Evolutionary conservation across 1,140 invertebrate species (phyloP), one percentile per base, ranked within the genome.

Genomic region (Melanaphis sacchari): DNA sequence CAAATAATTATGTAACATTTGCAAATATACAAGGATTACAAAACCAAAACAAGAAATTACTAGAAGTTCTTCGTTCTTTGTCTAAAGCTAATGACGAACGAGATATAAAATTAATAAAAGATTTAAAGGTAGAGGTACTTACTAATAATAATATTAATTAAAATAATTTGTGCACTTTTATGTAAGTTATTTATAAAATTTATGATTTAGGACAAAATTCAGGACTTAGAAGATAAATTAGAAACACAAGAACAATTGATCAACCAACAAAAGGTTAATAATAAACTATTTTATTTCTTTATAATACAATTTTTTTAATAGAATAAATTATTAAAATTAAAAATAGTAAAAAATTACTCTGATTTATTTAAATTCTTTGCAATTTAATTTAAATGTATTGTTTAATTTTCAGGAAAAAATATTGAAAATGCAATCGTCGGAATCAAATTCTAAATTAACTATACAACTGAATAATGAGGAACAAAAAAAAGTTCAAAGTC

Each of bases 1-100:
- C 91, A 40, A 93, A 93, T 9, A 84, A 93, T n/a, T 93, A 93
- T 93, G 91, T 93, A 6, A 93, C 91, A 52, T 93, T 93, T 93
- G 91, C 85, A 93, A 93, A 93, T 26, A 93, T 93, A 31, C 91
- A 93, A 93, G 46, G 43, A 21, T 41, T 93, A 15, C 91, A 93
- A 93, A 93, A 85, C 4, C 91, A 93, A 85, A 93, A 93, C 84
- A 93, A 93, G 6, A 93, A 84, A 6, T 40, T 93, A 84, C 40
- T 93, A 31, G 81, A 84, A 84, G 22, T 41, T 26, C 0, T 93
- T 84, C 66, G 91, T 84, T 54, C 81, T 85, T 54, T 93, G 22
- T 54, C 91, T 40, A 85, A 54, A 49, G 46, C n/a, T 40, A 93
- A 54, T 52, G 91, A 93, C n/a, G 91, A 93, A 41, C 36, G 54